Evolutionary conservation across 2,888 invertebrate genomes (phyloP), one percentile per base, ranked within the genome.

Genomic region (Campoletis raptor): DNA sequence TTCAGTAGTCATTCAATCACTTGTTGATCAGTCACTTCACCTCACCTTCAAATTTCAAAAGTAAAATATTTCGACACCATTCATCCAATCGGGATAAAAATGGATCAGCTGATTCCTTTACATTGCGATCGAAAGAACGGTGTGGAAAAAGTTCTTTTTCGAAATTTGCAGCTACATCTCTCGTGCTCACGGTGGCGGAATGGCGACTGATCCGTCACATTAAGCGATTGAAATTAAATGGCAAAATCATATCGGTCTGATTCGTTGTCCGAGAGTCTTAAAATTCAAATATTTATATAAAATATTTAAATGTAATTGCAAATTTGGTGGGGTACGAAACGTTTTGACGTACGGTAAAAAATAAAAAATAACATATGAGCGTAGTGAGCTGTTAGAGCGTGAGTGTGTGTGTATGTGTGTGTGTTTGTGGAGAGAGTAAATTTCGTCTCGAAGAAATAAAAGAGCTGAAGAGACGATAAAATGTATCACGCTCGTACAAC

Each of bases 401-500:
- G n/a, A 52, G 64, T 48, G 36, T 52, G 67, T 77, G 70, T 69
- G 64, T 67, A 30, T 66, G 48, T 21, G 30, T 36, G n/a, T 77
- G 76, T 30, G 61, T 57, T 30, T 76, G 48, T 79, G 66, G 54
- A 18, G 80, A 80, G 78, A n/a, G 24, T 37, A 66, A 54, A 52
- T 48, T 64, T 52, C 40, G 45, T 70, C 72, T 72, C 69, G 69
- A 69, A 21, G 12, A 57, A 45, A 52, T 7, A 72, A 72, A 54
- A 54, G 21, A 54, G 21, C 42, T 12, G 42, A 18, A n/a, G 36
- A 10, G 45, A 37, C 15, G 21, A 18, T 70, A 66, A 77, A 66
- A 66, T 73, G 24, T 45, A 83, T 79, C 48, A 83, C 52, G 73
- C 86, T 88, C 85, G 81, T 87, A 88, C 88, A 88, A 88, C 88